Evolutionary conservation across 2,113 vertebrate species (phyloP).

Genomic region (Actenoides hombroni): DNA sequence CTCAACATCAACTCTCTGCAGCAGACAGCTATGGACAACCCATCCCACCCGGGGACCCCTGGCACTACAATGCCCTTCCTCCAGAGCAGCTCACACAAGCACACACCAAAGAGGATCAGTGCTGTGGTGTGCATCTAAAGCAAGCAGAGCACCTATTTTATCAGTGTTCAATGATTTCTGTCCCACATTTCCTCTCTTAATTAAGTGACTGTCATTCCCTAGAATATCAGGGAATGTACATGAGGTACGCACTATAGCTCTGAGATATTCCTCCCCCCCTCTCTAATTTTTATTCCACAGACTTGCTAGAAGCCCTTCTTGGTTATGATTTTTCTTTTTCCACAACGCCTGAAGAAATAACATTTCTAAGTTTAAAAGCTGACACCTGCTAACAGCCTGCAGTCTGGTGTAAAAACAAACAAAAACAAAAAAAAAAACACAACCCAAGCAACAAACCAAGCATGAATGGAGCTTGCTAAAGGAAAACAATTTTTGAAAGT

Average conservation of each 20-base stretch:
- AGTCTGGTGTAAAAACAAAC: background rate
- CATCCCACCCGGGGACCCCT: background rate
- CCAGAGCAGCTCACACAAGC: background rate
- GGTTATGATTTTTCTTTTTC: background rate
- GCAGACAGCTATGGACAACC: background rate
- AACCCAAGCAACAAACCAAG: background rate
- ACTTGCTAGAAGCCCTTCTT: background rate
- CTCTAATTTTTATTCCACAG: background rate
- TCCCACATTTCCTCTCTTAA: background rate
- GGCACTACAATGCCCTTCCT: background rate
- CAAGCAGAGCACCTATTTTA: background rate
- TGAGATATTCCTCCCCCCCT: background rate
- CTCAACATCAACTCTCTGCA: background rate
- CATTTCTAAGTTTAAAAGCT: background rate
- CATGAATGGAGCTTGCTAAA: background rate
- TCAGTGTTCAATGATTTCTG: background rate
- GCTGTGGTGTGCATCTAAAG: background rate
- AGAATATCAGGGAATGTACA: background rate
- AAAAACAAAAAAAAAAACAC: background rate
- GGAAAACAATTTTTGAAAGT: background rate
- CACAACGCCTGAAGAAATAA: background rate
- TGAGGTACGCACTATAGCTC: accelerated
- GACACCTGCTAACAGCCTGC: background rate
- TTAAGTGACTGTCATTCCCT: background rate
- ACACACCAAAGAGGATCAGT: background rate